These are phyloP conservation scores for Eublepharis macularius DNA, from an alignment of 2,113 vertebrate genomes.

Conservation along the genomic window DNA sequence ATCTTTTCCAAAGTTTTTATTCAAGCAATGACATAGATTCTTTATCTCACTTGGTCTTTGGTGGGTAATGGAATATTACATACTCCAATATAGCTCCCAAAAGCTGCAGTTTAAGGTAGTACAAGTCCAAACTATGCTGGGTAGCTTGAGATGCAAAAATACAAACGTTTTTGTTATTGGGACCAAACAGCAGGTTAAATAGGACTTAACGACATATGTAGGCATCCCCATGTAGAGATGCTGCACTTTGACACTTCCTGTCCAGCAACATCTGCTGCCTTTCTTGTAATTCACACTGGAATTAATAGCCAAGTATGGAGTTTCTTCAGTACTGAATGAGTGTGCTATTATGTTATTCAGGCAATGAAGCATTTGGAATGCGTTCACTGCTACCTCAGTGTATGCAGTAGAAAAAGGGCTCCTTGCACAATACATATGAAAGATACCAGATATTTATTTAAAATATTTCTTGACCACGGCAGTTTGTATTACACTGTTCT, in stretches of 20 bases:
- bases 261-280: not conserved
- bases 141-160: not conserved
- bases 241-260: not conserved
- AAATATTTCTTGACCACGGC: too few species aligned
- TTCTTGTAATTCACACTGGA: not conserved
- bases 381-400: not conserved
- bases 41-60: not conserved
- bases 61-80: not conserved
- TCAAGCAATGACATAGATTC: not conserved
- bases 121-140: not conserved
- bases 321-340: not conserved
- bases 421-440: not conserved
- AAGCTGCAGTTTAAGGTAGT: not conserved
- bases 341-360: not conserved
- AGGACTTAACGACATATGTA: not conserved
- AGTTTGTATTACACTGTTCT: too few species aligned
- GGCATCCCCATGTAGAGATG: not conserved
- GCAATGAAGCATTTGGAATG: constrained; percentile 8
- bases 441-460: not conserved
- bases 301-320: not conserved
- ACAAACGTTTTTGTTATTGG: not conserved
- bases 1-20: not conserved
- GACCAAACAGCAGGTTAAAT: not conserved
- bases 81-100: too few species aligned
- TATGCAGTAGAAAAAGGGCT: not conserved